Conservation (phyloP, 2,797 vertebrate species). For the Ispidina picta region DNA sequence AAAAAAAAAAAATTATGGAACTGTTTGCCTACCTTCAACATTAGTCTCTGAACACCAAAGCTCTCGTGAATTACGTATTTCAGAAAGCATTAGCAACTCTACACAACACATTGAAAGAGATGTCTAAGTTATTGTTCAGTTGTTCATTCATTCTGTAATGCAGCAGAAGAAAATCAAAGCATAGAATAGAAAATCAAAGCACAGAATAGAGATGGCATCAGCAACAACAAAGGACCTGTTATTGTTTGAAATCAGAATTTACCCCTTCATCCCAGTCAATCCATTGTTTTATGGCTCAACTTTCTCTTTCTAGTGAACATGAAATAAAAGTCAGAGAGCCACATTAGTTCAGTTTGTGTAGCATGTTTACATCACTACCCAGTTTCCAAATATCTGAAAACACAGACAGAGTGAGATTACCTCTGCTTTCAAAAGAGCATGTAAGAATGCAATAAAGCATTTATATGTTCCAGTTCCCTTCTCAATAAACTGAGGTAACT, state of each 20-base stretch:
- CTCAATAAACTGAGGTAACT: not conserved
- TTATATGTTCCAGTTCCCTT: not conserved
- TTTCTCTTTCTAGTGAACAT: not conserved
- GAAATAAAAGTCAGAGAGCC: not conserved
- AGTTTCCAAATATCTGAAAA: not conserved
- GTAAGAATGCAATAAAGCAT: not conserved
- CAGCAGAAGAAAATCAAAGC: not conserved
- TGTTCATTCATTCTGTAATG: constrained; percentile 3
- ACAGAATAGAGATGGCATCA: not conserved
- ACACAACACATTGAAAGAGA: not conserved
- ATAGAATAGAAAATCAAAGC: not conserved
- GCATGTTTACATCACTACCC: not conserved
- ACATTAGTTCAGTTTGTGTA: not conserved
- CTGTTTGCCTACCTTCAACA: not conserved
- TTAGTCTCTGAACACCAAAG: not conserved
- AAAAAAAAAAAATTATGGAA: not conserved
- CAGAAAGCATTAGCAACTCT: not conserved
- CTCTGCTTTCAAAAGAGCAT: not conserved
- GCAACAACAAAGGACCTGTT: not conserved
- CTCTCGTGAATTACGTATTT: not conserved
- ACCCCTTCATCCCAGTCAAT: not conserved
- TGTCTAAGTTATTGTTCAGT: not conserved
- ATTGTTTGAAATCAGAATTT: not conserved
- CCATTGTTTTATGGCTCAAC: not conserved
- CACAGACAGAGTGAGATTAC: not conserved